Conservation (phyloP, 2,113 vertebrate genomes). For the Synchiropus splendidus region DNA sequence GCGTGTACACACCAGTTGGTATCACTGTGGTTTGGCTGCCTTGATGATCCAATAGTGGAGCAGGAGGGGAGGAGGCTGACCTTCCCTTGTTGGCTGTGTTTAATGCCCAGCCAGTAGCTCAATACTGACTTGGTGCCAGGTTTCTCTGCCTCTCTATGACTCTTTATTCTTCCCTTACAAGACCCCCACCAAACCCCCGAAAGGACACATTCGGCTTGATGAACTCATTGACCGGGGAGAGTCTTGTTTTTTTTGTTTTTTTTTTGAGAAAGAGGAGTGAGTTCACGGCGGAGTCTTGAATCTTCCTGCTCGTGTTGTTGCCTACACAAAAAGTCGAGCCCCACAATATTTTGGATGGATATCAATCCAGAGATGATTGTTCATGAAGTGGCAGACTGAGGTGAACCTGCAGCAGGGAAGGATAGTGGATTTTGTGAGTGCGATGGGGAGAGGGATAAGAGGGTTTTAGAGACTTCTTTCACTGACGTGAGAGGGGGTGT, state of each 20-base stretch:
- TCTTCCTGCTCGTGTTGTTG: too few species aligned
- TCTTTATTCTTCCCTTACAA: constrained; percentile 41
- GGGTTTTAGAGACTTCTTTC: constrained; percentile 24
- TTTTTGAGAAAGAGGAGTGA: too few species aligned
- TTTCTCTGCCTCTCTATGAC: constrained; percentile 39
- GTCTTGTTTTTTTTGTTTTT: constrained; percentile 54
- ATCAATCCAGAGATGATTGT: constrained; percentile 15
- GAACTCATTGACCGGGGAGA: constrained; percentile 63
- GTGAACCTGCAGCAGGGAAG: constrained; percentile 12
- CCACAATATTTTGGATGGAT: too few species aligned
- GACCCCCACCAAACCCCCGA: constrained; percentile 26
- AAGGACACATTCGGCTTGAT: constrained; percentile 40
- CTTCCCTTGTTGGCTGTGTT: constrained; percentile 47
- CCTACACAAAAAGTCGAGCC: too few species aligned
- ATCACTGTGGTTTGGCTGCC: constrained; percentile 33
- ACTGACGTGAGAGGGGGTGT: constrained; percentile 32
- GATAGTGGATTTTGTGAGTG: too few species aligned
- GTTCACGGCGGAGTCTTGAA: too few species aligned
- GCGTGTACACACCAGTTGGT: constrained; percentile 20
- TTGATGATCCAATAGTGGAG: constrained; percentile 30
- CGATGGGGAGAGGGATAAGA: constrained; percentile 5
- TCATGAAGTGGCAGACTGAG: constrained; percentile 1
- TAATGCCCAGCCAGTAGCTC: constrained; percentile 32
- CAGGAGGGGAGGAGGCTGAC: constrained; percentile 29
- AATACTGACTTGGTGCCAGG: constrained; percentile 39